Percentiles rank a stretch among this genome's conserved stretches.
Evolutionary conservation across 2,113 vertebrate species (phyloP).

Genomic region (Myiopsitta monachus): DNA sequence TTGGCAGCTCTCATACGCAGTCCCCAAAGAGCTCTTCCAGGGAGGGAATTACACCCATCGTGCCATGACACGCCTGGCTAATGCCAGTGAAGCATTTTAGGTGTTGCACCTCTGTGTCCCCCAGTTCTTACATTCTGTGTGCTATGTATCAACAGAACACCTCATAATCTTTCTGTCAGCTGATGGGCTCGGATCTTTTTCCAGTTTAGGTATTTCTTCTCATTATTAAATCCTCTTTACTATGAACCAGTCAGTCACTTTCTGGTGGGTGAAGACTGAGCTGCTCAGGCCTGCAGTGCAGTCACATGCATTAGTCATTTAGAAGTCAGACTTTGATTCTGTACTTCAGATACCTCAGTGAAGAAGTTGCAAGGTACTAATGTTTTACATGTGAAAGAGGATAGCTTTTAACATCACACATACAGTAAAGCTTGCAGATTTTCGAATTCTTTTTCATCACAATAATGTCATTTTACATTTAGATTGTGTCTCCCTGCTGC

Average conservation of each 20-base stretch:
- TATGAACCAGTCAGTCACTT: not conserved
- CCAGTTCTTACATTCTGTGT: conserved; percentile 1
- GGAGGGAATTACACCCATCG: not conserved
- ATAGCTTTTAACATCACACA: not conserved
- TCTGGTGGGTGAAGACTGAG: not conserved
- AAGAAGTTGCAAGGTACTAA: not conserved
- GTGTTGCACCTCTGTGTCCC: not conserved
- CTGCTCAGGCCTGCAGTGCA: not conserved
- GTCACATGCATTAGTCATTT: not conserved
- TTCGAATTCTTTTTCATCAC: conserved; percentile 8
- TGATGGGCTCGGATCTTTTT: not conserved
- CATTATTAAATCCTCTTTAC: not conserved
- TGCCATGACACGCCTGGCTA: not conserved
- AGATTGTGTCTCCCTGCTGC: not conserved
- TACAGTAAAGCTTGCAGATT: not conserved
- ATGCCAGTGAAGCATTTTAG: conserved; percentile 31
- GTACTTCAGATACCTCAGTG: not conserved
- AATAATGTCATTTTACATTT: conserved; percentile 21
- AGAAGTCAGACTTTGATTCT: conserved; percentile 18
- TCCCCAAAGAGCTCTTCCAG: not conserved
- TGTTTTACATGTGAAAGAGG: conserved; percentile 15
- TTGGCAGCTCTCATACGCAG: not conserved
- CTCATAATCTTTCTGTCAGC: conserved; percentile 17
- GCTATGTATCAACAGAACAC: conserved; percentile 24
- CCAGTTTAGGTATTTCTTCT: not conserved